Conservation (phyloP, 2,797 vertebrate genomes). For the Triplophysa yarkandensis region DNA sequence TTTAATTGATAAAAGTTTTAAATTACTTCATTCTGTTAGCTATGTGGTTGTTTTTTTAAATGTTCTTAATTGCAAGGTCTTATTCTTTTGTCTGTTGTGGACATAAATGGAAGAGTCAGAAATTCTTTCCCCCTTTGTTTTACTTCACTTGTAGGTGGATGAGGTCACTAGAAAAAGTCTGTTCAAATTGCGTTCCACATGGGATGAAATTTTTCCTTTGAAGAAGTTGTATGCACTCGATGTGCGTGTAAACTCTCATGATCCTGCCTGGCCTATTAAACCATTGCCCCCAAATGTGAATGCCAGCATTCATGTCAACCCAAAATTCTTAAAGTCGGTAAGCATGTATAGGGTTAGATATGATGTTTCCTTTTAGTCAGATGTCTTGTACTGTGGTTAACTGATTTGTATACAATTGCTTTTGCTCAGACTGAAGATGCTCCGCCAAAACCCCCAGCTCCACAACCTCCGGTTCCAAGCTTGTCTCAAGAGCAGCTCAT, state of each 20-base stretch:
- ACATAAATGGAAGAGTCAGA: constrained; percentile 20
- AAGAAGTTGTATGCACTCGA: constrained; percentile 97
- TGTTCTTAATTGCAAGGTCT: background rate
- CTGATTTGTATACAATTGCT: constrained; percentile 54
- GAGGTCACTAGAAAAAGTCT: constrained; percentile 99
- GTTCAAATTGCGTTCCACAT: constrained; percentile 98
- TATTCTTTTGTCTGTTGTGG: constrained; percentile 2
- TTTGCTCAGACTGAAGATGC: constrained; percentile 79
- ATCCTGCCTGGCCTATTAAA: constrained; percentile 98
- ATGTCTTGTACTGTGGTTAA: background rate
- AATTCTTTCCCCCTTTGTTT: constrained; percentile 69
- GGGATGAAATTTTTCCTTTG: constrained; percentile 97
- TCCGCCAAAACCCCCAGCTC: constrained; percentile 69
- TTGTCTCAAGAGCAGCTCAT: constrained; percentile 91
- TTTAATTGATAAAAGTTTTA: background rate
- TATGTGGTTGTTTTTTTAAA: background rate
- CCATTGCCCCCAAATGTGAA: constrained; percentile 92
- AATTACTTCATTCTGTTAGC: background rate
- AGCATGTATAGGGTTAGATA: constrained; percentile 63
- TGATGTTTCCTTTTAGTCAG: background rate
- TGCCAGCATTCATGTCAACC: constrained; percentile 98
- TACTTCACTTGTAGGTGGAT: constrained; percentile 95
- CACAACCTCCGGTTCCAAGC: constrained; percentile 81
- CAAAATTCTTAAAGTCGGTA: constrained; percentile 98
- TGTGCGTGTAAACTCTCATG: constrained; percentile 91